Base-by-base conservation (phyloP, 2,797 vertebrate genomes). In the Glossophaga mutica region DNA sequence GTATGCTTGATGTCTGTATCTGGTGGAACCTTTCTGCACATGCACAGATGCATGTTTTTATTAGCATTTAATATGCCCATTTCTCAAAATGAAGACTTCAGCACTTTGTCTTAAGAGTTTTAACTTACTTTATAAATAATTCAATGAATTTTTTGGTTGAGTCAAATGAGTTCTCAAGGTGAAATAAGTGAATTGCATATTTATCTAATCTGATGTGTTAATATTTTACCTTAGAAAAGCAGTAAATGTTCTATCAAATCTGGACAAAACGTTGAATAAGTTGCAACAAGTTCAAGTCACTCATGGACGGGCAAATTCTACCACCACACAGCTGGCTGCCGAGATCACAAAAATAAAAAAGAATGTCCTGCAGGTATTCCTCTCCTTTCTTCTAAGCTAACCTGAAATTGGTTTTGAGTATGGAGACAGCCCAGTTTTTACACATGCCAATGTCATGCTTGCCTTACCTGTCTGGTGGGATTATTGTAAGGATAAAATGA, bases 151-250 rank as follows among this genome's bases (percentile, higher is more conserved):
- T 92, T 94, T 91, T 73, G 34, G 24, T 73, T 88, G 94, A 93
- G 29, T 57, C 3, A 0, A 95, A 68, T 82, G 87, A 74, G 78
- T 77, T 85, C 73, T 96, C 29, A 74, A 89, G 57, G 70, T 94
- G 78, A 94, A 94, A 89, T 65, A 77, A 94, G 91, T 95, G 87
- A 94, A 86, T 82, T 93, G 26, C 68, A 15, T 67, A 85, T 92
- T 95, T 93, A 87, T 94, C 85, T 97, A 81, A 96, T 91, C 79
- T 67, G 59, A 50, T 73, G 77, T 71, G 48, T 81, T 94, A 91
- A 97, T 74, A 94, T 97, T 96, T 93, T 96, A 68, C 98, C 97
- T 97, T 74, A 99, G 99, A 97, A 98, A 98, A 89, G 96, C 94
- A 97, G 97, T 98, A 50, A 98, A 98, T 95, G 95, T 90, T 83